A percentile compares a stretch with the other conserved stretches of the same genome.
Conservation (phyloP, 1,140 invertebrate genomes). For the Reticulitermes speratus region DNA sequence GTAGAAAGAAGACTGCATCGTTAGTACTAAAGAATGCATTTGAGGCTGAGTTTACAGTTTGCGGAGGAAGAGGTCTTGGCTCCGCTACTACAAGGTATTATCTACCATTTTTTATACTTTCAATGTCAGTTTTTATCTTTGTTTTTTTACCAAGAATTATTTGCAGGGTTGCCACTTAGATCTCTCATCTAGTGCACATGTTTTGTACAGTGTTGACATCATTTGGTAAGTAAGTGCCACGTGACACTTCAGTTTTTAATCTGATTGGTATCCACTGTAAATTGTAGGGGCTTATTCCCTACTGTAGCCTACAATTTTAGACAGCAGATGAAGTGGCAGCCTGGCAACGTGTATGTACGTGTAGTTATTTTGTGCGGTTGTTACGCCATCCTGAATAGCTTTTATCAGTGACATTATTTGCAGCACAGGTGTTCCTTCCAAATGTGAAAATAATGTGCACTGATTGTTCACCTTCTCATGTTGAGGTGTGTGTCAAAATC, state of each 20-base stretch:
- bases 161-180: conserved; percentile 37
- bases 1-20: conserved; percentile 36
- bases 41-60: conserved; percentile 39
- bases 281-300: conserved; percentile 5
- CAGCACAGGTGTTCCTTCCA: not conserved
- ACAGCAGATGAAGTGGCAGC: conserved; percentile 34
- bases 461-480: not conserved
- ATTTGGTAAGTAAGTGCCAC: conserved; percentile 32
- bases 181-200: conserved; percentile 25
- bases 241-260: conserved; percentile 1
- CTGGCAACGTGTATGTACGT: conserved; percentile 32
- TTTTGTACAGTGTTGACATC: conserved; percentile 25
- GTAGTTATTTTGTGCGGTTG: conserved; percentile 33
- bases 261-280: not conserved
- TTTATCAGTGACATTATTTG: conserved; percentile 1
- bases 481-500: not conserved
- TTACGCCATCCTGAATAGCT: conserved; percentile 24
- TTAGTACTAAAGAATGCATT: conserved; percentile 38
- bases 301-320: not conserved
- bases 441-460: not conserved
- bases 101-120: conserved; percentile 45
- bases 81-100: conserved; percentile 46
- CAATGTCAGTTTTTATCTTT: conserved; percentile 35
- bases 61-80: conserved; percentile 33
- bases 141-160: conserved; percentile 34